Evolutionary conservation across 2,888 invertebrate species (phyloP), one percentile per base, ranked within the genome.

Genomic region (Antitype chi): DNA sequence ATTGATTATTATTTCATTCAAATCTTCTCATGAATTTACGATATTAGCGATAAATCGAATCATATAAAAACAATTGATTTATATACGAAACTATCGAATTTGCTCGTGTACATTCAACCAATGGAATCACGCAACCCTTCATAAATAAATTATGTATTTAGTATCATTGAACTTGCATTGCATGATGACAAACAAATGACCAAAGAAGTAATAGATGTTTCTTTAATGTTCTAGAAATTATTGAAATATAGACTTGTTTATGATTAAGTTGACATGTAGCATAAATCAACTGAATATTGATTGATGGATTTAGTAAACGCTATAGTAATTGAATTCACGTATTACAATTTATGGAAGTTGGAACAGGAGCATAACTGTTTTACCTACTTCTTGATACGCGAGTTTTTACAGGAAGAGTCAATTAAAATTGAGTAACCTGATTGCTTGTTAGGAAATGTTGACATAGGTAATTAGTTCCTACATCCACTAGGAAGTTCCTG

Each of bases 101-200:
- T 38, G 60, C 55, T 57, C 62, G 49, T 73, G 57, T 17, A 67
- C 76, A 8, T 62, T 60, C 28, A 53, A 52, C 13, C 6, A 67
- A 68, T 66, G 17, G 43, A 47, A 76, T 80, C 85, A 85, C 80
- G 85, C 85, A 77, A 85, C 74, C 28, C 25, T 75, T 79, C 73
- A 64, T 64, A 63, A 63, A 70, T 82, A 59, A 66, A 71, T 75
- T 63, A 77, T 70, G 77, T 63, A 74, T 79, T 82, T 62, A 85
- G 80, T 82, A 80, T 74, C 80, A 78, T 68, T 81, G 81, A 85
- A 84, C 86, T 75, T 63, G 1, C 17, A 11, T 85, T 75, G 85
- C 85, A 85, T 85, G 85, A n/a, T 78, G 60, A 78, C 66, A 81
- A 74, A 81, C 72, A 81, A 85, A 84, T 74, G 63, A 23, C 53